phyloP scores from a whole-genome alignment of 2,113 vertebrate genomes.

The Danio rerio region GRCz12tu NC_133189.1:10867501-10868000 shows the following conservation, averaged over 20 bases:
- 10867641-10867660: too few relatives aligned
- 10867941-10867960: neutral
- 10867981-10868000: neutral
- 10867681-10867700: neutral
- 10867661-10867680: neutral
- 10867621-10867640: too few relatives aligned
- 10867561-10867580: neutral
- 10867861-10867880: neutral
- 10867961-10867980: neutral
- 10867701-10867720: neutral
- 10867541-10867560: neutral
- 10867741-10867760: neutral
- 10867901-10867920: neutral
- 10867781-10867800: neutral
- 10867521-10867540: constrained; percentile 5
- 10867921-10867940: neutral
- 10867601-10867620: neutral
- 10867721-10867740: neutral
- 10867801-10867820: neutral
- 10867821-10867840: neutral
- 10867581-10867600: neutral
- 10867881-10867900: neutral
- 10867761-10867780: neutral
- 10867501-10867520: neutral
- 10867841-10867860: too few relatives aligned